Evolutionary conservation across 2,113 vertebrate species (phyloP).

Genomic region (Cinclus mexicanus): DNA sequence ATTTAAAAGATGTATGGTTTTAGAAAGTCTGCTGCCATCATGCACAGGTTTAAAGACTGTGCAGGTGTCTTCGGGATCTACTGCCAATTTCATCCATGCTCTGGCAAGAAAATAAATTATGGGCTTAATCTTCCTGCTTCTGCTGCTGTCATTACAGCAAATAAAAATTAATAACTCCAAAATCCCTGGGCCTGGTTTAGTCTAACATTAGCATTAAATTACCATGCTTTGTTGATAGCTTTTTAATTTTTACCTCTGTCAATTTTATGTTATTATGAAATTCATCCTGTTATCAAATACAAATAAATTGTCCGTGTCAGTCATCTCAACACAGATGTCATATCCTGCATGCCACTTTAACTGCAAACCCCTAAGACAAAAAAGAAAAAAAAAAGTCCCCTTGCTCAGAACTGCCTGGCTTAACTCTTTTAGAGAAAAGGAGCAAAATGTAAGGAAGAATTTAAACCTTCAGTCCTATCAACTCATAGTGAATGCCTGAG

Average conservation of each 20-base stretch:
- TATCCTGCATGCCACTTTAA: neutral
- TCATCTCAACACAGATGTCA: neutral
- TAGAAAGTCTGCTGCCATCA: neutral
- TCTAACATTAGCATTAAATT: neutral
- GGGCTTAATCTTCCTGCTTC: neutral
- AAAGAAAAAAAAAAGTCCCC: neutral
- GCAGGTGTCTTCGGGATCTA: neutral
- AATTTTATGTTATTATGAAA: neutral
- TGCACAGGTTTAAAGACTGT: neutral
- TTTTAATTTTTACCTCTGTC: conserved; percentile 6
- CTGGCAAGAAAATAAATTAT: neutral
- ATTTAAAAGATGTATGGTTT: neutral
- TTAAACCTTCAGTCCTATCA: neutral
- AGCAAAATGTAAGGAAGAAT: neutral
- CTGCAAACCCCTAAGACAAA: neutral
- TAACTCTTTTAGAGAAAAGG: neutral
- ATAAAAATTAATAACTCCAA: neutral
- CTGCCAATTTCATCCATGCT: neutral
- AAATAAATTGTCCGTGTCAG: neutral
- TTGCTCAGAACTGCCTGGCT: neutral
- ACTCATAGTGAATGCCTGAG: neutral
- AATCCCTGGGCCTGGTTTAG: neutral
- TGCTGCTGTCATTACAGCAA: neutral
- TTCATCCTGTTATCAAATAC: neutral
- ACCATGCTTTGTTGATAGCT: neutral